Percentiles rank a stretch among this genome's conserved stretches.
Conservation (phyloP, 2,888 invertebrate genomes). For the Mystacides longicornis region DNA sequence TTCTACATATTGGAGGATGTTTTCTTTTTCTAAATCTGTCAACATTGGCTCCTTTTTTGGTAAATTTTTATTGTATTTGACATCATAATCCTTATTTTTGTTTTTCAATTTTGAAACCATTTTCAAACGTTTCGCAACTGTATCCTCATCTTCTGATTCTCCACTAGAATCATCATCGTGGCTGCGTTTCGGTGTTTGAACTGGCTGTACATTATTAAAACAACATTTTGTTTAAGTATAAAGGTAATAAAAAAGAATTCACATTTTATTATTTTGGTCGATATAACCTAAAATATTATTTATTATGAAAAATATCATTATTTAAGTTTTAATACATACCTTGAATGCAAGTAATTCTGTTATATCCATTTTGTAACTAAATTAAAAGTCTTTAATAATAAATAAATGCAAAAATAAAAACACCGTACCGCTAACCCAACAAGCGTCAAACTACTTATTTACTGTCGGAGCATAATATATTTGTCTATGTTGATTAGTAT, state of each 20-base stretch:
- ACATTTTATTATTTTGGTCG: too few species aligned
- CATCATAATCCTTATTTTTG: conserved; percentile 19
- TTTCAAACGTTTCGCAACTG: conserved; percentile 56
- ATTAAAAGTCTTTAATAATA: neutral
- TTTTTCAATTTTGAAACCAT: conserved; percentile 42
- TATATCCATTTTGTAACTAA: conserved; percentile 37
- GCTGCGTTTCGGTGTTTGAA: conserved; percentile 73
- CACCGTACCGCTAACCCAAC: neutral
- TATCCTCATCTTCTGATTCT: conserved; percentile 56
- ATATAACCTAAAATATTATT: conserved; percentile 13
- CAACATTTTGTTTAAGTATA: too few species aligned
- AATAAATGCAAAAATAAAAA: neutral
- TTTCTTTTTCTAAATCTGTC: conserved; percentile 67
- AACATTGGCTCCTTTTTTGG: conserved; percentile 53
- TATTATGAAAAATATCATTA: neutral
- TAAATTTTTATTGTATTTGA: conserved; percentile 28
- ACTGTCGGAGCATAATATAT: too few species aligned
- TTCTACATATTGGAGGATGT: conserved; percentile 77
- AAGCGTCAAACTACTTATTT: neutral
- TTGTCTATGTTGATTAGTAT: conserved; percentile 2
- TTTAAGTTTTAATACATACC: conserved; percentile 30
- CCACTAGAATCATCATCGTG: conserved; percentile 58
- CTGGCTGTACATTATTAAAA: conserved; percentile 65
- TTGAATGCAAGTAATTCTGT: conserved; percentile 46
- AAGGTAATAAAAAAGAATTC: neutral